These are phyloP conservation scores for Zaprionus nigranus DNA, from an alignment of 1,140 invertebrate genomes.

Conservation along the genomic window DNA sequence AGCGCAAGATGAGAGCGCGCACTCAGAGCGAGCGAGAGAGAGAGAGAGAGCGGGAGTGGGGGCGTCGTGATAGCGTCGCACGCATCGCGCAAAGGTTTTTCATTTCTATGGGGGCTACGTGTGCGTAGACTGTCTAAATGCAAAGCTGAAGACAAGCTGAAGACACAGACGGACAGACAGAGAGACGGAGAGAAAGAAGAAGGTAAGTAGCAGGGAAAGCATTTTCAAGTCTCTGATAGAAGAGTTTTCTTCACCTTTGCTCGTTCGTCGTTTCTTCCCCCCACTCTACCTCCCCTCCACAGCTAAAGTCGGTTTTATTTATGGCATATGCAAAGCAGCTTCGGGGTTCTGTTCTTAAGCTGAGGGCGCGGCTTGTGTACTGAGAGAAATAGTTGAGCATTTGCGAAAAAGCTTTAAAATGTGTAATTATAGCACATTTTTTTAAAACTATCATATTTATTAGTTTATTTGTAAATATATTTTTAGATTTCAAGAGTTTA, in stretches of 20 bases:
- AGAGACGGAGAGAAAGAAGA: slow-evolving; percentile 13
- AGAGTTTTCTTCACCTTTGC: slow-evolving; percentile 25
- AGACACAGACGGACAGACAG: background rate
- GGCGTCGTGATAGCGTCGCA: slow-evolving; percentile 58
- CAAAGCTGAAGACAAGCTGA: background rate
- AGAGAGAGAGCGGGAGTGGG: slow-evolving; percentile 3
- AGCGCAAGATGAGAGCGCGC: background rate
- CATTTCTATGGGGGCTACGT: slow-evolving; percentile 43
- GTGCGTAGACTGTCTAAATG: slow-evolving; percentile 59
- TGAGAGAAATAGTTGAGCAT: slow-evolving; percentile 13
- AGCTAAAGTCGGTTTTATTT: slow-evolving; percentile 33
- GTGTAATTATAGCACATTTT: no score
- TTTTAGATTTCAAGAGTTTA: no score
- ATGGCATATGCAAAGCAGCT: slow-evolving; percentile 73
- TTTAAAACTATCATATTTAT: no score
- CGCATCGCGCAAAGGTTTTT: slow-evolving; percentile 59
- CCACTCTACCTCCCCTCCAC: background rate
- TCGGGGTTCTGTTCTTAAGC: slow-evolving; percentile 42
- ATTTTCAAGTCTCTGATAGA: slow-evolving; percentile 51
- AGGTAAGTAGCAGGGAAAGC: slow-evolving; percentile 56
- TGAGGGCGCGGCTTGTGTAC: slow-evolving; percentile 43
- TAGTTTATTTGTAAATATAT: no score
- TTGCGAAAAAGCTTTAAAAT: no score
- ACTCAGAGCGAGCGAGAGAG: slow-evolving; percentile 18
- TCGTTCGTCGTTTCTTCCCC: slow-evolving; percentile 1